Base-by-base conservation (phyloP, 2,113 vertebrate genomes). In the Seriola rivoliana region DNA sequence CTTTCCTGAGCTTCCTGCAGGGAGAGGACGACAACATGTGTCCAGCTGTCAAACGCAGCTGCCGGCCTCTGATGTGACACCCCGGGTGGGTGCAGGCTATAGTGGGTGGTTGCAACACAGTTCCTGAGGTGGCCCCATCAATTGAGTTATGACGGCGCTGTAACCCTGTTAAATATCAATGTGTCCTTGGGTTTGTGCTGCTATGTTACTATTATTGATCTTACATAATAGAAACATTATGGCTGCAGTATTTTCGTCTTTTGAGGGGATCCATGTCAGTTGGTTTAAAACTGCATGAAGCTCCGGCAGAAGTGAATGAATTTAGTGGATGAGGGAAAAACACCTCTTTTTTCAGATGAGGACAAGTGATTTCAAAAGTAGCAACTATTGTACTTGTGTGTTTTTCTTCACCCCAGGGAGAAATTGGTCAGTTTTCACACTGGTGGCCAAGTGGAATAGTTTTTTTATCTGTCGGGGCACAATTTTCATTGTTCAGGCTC, bases 1-100 rank as follows among this genome's bases (percentile, higher is more conserved):
- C 71, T 81, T 66, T 78, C 80, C 76, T 12, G 54, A 25, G 72
- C 76, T 71, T 85, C 87, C 92, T 85, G 75, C 78, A 32, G 87
- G 55, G 87, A 82, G 13, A 75, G 78, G 81, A 81, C 17, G 60
- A 19, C 80, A 88, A 91, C 85, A 85, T 74, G 84, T 87, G 90
- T 91, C 92, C 86, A 92, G 90, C 93, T 93, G 91, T 91, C 85
- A 89, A 65, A 25, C 82, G 8, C 87, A 90, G 91, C 85, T 83
- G 89, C 79, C 19, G 80, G 79, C 58, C 86, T 93, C 84, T 92
- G 85, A 93, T 81, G 87, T 38, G 71, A 72, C 21, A 54, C 71
- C 36, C 80, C 68, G 71, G 80, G 79, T 83, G 88, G 85, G 77
- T 85, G 89, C 60, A 23, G 82, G 62, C 78, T 82, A 32, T 80